Base-by-base conservation (phyloP, 1,140 invertebrate species). In the Rhynchophorus ferrugineus region DNA sequence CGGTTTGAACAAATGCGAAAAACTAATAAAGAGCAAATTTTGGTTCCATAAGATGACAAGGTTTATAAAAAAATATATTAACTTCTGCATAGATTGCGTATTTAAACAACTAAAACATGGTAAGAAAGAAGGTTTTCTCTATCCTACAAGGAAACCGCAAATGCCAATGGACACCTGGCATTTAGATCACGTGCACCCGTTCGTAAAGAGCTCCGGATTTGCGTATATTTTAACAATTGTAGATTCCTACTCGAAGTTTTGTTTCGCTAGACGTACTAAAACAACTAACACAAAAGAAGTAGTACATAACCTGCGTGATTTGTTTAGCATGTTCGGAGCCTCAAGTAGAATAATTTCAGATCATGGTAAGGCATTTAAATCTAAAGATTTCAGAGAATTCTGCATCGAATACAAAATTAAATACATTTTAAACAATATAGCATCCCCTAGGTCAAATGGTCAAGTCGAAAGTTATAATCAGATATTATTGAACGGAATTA, bases 191-290 rank as follows among this genome's bases (percentile, higher is more conserved):
- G 2, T 62, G 5, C 58, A 61, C 1, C 63, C 63, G 3, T 64
- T 67, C 43, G 44, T 58, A 19, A 48, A 33, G 1, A 57, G 24
- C 17, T 16, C 17, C 14, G 47, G 62, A 7, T 60, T 60, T 6
- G 63, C 55, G 36, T 61, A 68, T 56, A 35, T 72, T 5, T 39
- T 73, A 6, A 66, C 67, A 0, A 55, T 60, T 0, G 51, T 73
- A 0, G 71, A 73, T 18, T 64, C 65, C 0, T 73, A 63, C 44
- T 68, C 62, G 0, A 70, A 68, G 47, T 71, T 57, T 51, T 41
- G 58, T 14, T 13, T 29, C 3, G 21, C 29, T 34, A 53, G 43
- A 36, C 24, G 21, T 11, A 44, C 33, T 34, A 53, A 37, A 39
- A 44, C 39, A 8, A 18, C 38, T n/a, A 20, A 33, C 2, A 39